These are phyloP conservation scores for Psittacus erithacus DNA, from an alignment of 2,113 vertebrate genomes.

Conservation along the genomic window DNA sequence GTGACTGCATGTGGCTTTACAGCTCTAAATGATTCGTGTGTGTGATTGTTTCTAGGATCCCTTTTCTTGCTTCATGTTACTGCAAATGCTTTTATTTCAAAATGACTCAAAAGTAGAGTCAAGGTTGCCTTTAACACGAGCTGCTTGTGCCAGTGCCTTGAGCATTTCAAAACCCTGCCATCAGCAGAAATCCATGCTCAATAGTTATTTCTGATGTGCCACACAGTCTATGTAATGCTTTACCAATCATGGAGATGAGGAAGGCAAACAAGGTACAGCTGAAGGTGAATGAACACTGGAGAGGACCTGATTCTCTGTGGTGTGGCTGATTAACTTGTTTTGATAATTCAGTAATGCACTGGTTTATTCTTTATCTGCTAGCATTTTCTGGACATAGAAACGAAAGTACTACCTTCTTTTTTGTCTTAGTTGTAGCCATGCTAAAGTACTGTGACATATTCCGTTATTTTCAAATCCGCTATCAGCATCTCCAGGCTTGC, in stretches of 20 bases:
- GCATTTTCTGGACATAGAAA: constrained; percentile 44
- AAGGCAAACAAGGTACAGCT: constrained; percentile 23
- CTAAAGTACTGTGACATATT: neutral
- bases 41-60: constrained; percentile 29
- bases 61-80: neutral
- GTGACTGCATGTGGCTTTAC: constrained; percentile 45
- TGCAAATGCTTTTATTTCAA: constrained; percentile 45
- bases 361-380: constrained; percentile 51
- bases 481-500: constrained; percentile 22
- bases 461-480: neutral
- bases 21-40: neutral
- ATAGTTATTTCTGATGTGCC: constrained; percentile 57
- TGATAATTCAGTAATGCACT: constrained; percentile 14
- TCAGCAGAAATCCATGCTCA: constrained; percentile 74
- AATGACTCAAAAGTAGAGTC: constrained; percentile 52
- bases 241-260: neutral
- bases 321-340: constrained; percentile 55
- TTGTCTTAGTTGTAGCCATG: constrained; percentile 14
- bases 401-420: neutral
- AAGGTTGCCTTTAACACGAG: constrained; percentile 21
- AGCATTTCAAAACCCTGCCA: constrained; percentile 67
- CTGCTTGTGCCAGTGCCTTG: constrained; percentile 10
- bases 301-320: constrained; percentile 41
- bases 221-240: constrained; percentile 33
- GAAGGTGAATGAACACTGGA: constrained; percentile 55